Percentiles rank a stretch among this genome's conserved stretches.
Evolutionary conservation across 2,888 invertebrate genomes (phyloP).

Genomic region (Zhuqinia jingwanae): DNA sequence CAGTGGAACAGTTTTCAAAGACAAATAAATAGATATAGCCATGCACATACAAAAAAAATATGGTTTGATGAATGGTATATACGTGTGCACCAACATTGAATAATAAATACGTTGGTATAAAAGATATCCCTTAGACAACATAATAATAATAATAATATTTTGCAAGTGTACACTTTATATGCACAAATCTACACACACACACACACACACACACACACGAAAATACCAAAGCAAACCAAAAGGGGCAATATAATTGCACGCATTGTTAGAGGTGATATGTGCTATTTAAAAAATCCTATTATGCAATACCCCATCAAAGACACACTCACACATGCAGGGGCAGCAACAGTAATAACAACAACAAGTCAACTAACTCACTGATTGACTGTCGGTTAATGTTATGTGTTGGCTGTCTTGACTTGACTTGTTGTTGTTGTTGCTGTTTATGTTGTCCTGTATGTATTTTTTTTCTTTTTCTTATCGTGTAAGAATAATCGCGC

Average conservation of each 20-base stretch:
- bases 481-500: slow-evolving; percentile 49
- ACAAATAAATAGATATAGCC: too few relatives aligned
- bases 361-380: slow-evolving; percentile 6
- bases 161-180: too few relatives aligned
- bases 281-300: slow-evolving; percentile 67
- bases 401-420: too few relatives aligned
- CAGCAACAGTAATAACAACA: slow-evolving; percentile 45
- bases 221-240: slow-evolving; percentile 17
- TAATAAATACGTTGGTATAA: too few relatives aligned
- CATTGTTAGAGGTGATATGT: slow-evolving; percentile 69
- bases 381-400: not conserved
- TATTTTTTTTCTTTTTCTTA: slow-evolving; percentile 7
- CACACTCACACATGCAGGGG: slow-evolving; percentile 18
- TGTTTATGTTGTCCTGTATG: not conserved
- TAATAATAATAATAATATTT: too few relatives aligned
- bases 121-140: too few relatives aligned
- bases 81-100: too few relatives aligned
- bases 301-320: slow-evolving; percentile 59
- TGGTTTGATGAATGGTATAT: too few relatives aligned
- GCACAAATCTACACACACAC: too few relatives aligned
- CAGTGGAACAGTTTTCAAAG: too few relatives aligned
- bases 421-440: not conserved
- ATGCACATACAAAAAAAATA: too few relatives aligned
- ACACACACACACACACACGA: not conserved
- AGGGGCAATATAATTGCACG: slow-evolving; percentile 67